A percentile compares a stretch with the other conserved stretches of the same genome.
Evolutionary conservation across 2,797 vertebrate species (phyloP).

Genomic region (Eleutherodactylus coqui): DNA sequence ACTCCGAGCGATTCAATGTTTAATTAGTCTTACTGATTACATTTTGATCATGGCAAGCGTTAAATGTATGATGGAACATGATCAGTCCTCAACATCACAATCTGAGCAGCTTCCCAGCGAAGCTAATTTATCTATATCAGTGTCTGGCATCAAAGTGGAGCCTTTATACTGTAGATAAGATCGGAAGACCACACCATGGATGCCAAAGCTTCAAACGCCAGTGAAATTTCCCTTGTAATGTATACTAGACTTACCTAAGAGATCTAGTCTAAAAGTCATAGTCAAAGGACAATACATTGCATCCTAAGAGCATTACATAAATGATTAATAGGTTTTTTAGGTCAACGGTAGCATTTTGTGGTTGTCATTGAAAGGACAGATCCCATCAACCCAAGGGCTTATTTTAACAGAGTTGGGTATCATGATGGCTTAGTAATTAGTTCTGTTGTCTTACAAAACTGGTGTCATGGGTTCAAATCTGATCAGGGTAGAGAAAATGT

Average conservation of each 20-base stretch:
- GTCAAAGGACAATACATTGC: too few species aligned
- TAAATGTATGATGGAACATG: neutral
- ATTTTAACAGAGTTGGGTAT: too few species aligned
- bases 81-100: neutral
- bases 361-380: too few species aligned
- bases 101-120: neutral
- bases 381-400: too few species aligned
- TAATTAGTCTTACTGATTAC: conserved; percentile 15
- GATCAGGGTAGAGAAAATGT: neutral
- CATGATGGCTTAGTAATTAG: too few species aligned
- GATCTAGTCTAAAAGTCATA: too few species aligned
- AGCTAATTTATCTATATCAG: neutral
- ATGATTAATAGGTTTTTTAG: too few species aligned
- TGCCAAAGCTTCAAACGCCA: neutral
- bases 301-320: too few species aligned
- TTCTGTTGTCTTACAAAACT: too few species aligned
- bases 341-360: too few species aligned
- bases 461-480: neutral
- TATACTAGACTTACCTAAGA: too few species aligned
- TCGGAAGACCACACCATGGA: neutral
- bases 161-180: neutral
- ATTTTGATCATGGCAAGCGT: neutral
- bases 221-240: neutral
- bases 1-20: neutral
- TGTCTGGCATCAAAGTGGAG: neutral